Base-by-base conservation (phyloP, 92 coral and sea anemone genomes). In the Parazoanthus swiftii region DNA sequence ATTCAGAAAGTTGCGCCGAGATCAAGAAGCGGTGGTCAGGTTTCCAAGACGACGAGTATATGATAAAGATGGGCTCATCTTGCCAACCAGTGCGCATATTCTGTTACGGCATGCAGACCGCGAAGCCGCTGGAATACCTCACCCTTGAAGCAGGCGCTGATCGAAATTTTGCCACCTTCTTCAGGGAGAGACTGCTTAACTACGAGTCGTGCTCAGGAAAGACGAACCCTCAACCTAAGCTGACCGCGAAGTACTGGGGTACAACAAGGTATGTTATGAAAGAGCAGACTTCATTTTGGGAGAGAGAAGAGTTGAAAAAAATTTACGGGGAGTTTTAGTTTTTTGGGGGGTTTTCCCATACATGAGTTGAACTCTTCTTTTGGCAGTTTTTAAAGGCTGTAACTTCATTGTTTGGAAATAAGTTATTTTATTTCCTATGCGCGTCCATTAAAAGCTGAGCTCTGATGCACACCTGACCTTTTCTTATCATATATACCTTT, bases 241-340 rank as follows among this genome's bases (percentile, higher is more conserved):
- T 97, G 79, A 97, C 99, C 66, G 96, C 92, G 75, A 95, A 95
- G 68, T 95, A 94, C 93, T 97, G 99, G 99, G 99, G 99, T 67
- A 93, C 91, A 46, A 95, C 99, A 46, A 92, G 97, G 99, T 97
- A 80, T 18, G 90, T 78, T 18, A 63, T 0, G 25, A 63, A 18
- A 63, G 8, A 63, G 26, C 13, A 4, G 1, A 58, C 2, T 58
- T 58, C 4, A 14, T 20, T 15, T 58, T 6, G 21, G 9, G 23
- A 23, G 42, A 39, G 0, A 11, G 8, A 48, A 11, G 51, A 8
- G 51, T 8, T 1, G 11, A 10, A 10, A 11, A 9, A 46, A 9
- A 5, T 6, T 7, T 5, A 5, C 50, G 50, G 51, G 51, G 6
- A 0, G 6, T 46, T 46, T 3, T 46, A 9, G 1, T 46, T 46